Percentiles rank a stretch among this genome's conserved stretches.
Evolutionary conservation across 1,140 invertebrate species (phyloP).

Genomic region (Listronotus oregonensis): DNA sequence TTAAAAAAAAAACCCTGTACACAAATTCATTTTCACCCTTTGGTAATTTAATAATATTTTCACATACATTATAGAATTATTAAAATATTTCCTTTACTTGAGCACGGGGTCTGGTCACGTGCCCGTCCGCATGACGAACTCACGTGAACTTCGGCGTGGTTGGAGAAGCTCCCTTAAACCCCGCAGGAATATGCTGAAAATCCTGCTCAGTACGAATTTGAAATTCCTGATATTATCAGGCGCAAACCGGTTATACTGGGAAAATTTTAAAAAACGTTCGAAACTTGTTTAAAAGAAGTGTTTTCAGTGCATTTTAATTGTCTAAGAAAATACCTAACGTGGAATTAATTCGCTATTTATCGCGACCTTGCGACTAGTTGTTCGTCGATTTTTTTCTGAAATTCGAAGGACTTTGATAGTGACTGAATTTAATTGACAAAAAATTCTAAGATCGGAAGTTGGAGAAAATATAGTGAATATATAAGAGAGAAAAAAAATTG

Average conservation of each 20-base stretch:
- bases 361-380: neutral
- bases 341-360: too few relatives aligned
- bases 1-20: too few relatives aligned
- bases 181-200: slow-evolving; percentile 12
- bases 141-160: slow-evolving; percentile 38
- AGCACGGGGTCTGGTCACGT: slow-evolving; percentile 24
- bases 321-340: too few relatives aligned
- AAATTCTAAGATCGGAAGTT: too few relatives aligned
- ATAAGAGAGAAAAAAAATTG: slow-evolving; percentile 9
- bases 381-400: neutral
- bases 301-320: too few relatives aligned
- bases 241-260: too few relatives aligned
- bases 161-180: slow-evolving; percentile 15
- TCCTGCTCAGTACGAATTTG: slow-evolving; percentile 1
- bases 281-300: too few relatives aligned
- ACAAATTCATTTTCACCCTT: too few relatives aligned
- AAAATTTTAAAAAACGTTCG: too few relatives aligned
- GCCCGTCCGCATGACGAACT: slow-evolving; percentile 23
- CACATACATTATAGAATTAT: neutral
- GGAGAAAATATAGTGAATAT: slow-evolving; percentile 31
- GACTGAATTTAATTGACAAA: neutral
- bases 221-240: slow-evolving; percentile 14
- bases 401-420: neutral
- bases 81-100: neutral
- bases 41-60: neutral